Evolutionary conservation across 2,888 invertebrate species (phyloP).

Genomic region (Pristionchus entomophagus): DNA sequence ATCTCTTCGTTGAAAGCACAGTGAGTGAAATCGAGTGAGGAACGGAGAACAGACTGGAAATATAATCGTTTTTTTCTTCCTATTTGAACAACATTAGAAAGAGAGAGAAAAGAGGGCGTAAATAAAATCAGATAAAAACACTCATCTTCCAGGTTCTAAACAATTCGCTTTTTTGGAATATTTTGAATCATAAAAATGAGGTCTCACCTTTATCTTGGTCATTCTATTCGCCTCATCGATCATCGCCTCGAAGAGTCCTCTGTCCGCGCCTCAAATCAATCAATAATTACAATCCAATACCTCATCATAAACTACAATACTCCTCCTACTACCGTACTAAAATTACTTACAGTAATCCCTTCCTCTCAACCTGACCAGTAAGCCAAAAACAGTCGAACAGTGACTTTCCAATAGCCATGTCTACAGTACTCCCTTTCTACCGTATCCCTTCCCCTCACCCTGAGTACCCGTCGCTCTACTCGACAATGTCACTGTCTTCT

Average conservation of each 20-base stretch:
- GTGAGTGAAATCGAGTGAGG: conserved; percentile 61
- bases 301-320: neutral
- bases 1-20: conserved; percentile 60
- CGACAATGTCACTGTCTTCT: conserved; percentile 55
- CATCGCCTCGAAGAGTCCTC: conserved; percentile 48
- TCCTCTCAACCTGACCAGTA: conserved; percentile 50
- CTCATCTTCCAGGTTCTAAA: neutral
- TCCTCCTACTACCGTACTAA: neutral
- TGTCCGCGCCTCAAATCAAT: conserved; percentile 26
- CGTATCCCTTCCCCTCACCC: conserved; percentile 42
- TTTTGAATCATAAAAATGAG: neutral
- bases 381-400: too few species aligned
- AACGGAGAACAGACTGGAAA: conserved; percentile 39
- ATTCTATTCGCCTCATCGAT: conserved; percentile 56
- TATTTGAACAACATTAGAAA: too few species aligned
- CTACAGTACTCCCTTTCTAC: neutral
- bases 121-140: too few species aligned
- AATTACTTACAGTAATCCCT: neutral
- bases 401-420: conserved; percentile 21
- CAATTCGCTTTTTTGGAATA: too few species aligned
- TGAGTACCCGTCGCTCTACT: conserved; percentile 50
- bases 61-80: too few species aligned
- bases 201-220: conserved; percentile 51
- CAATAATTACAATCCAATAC: neutral
- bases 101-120: too few species aligned